These are phyloP conservation scores for Arctocebus calabarensis DNA, from an alignment of 2,797 vertebrate genomes.

Conservation along the genomic window DNA sequence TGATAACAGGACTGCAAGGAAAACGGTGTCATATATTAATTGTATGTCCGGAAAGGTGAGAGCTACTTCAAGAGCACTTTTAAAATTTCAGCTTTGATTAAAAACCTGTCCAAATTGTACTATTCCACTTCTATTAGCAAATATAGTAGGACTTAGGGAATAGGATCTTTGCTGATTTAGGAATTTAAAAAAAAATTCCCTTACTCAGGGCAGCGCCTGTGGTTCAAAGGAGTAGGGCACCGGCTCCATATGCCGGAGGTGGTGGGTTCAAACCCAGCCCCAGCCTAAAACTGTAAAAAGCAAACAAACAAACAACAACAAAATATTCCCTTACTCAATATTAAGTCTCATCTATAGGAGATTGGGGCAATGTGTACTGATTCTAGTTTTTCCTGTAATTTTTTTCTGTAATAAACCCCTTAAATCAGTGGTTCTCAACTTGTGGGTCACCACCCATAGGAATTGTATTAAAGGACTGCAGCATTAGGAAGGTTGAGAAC, in stretches of 20 bases:
- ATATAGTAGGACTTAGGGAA: slow-evolving; percentile 9
- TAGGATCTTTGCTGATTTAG: not conserved
- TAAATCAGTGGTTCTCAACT: not conserved
- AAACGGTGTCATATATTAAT: not conserved
- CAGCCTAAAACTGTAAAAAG: too few relatives aligned
- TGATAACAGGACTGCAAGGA: not conserved
- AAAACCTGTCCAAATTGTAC: slow-evolving; percentile 55
- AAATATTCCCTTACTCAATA: not conserved
- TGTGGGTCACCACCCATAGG: too few relatives aligned
- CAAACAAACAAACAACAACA: too few relatives aligned
- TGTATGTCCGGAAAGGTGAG: slow-evolving; percentile 27
- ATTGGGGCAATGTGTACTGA: not conserved
- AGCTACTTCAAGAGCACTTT: slow-evolving; percentile 37
- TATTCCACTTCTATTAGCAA: slow-evolving; percentile 12
- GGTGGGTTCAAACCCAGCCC: too few relatives aligned
- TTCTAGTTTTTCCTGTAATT: not conserved
- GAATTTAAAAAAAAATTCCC: not conserved
- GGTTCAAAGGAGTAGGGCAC: too few relatives aligned
- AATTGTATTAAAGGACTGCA: too few relatives aligned
- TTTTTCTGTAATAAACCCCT: slow-evolving; percentile 2
- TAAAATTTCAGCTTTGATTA: not conserved
- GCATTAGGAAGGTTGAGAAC: too few relatives aligned
- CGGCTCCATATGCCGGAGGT: too few relatives aligned
- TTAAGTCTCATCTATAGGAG: slow-evolving; percentile 38
- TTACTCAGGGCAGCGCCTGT: too few relatives aligned